Evolutionary conservation across 2,888 invertebrate species (phyloP).

Genomic region (Hydrotaea cyrtoneurina): DNA sequence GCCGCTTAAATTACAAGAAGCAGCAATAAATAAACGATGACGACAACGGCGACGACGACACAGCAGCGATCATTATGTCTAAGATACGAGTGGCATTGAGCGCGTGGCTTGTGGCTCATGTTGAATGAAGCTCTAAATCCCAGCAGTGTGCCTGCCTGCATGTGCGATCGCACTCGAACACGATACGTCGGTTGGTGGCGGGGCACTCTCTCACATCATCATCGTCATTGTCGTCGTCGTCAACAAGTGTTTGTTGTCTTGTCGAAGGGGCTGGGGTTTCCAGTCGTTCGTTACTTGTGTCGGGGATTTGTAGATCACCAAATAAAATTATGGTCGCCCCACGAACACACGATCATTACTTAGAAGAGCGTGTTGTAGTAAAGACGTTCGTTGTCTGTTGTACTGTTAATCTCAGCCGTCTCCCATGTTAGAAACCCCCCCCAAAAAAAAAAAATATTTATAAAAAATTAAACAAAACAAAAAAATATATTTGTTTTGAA

Average conservation of each 20-base stretch:
- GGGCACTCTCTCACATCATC: conserved; percentile 22
- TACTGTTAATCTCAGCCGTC: neutral
- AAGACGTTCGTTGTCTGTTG: conserved; percentile 68
- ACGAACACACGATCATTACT: conserved; percentile 71
- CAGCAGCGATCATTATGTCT: conserved; percentile 5
- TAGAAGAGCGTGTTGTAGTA: conserved; percentile 71
- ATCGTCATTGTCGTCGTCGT: neutral
- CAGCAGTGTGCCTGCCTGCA: conserved; percentile 19
- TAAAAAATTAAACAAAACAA: no score
- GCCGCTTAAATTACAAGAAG: conserved; percentile 37
- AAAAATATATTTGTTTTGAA: neutral
- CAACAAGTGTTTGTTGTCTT: conserved; percentile 11
- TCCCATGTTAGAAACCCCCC: conserved; percentile 11
- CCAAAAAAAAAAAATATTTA: conserved; percentile 12
- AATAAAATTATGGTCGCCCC: conserved; percentile 61
- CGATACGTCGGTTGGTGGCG: conserved; percentile 5
- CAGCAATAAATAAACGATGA: neutral
- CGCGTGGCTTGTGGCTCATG: conserved; percentile 64
- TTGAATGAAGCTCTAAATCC: conserved; percentile 47
- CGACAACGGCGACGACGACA: neutral
- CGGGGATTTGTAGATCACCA: conserved; percentile 46
- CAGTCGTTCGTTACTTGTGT: neutral
- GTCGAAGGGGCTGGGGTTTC: neutral
- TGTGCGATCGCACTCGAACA: conserved; percentile 25
- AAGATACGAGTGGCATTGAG: conserved; percentile 53